Base-by-base conservation (phyloP, 2,797 vertebrate genomes). In the Macropus fuliginosus region DNA sequence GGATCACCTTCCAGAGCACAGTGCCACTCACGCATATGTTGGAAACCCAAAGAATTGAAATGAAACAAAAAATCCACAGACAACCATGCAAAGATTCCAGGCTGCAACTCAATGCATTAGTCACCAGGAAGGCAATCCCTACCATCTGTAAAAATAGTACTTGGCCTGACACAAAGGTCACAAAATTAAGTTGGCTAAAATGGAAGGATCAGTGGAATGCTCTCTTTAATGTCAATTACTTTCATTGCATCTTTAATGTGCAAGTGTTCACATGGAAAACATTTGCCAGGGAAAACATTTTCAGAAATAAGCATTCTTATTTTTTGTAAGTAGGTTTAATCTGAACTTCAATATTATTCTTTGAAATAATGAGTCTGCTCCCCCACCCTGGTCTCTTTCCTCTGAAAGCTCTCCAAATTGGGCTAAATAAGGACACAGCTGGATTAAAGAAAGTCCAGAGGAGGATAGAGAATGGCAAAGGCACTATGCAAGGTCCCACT, bases 61-160 rank as follows among this genome's bases (percentile, higher is more conserved):
- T 62, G 62, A 90, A 56, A 52, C 50, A 54, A 27, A 89, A 96
- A 95, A 62, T 94, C 54, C 90, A 93, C 13, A 55, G 87, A 89
- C 90, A 55, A 59, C 74, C 94, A 92, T 96, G 96, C 93, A 92
- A 87, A 93, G 95, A 95, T 91, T 52, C 92, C n/a, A 92, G 24
- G n/a, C 91, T 91, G 29, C 34, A 50, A 87, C 74, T 81, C 74
- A 81, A 27, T 87, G 3, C 40, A 27, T 87, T 50, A 87, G 40
- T 50, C 74, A 87, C 40, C 40, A 87, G 74, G 40, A 87, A 87
- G 40, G 24, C 40, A 27, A 24, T 18, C 40, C 40, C 74, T 50
- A 29, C 10, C 54, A 50, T 81, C 74, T 96, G 56, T 91, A 89
- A 91, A 95, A 91, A 89, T 29, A 4, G 24, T n/a, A 57, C 81